Percentiles rank a stretch among this genome's conserved stretches.
Evolutionary conservation across 1,140 invertebrate genomes (phyloP).

Genomic region (Aplysia californica): DNA sequence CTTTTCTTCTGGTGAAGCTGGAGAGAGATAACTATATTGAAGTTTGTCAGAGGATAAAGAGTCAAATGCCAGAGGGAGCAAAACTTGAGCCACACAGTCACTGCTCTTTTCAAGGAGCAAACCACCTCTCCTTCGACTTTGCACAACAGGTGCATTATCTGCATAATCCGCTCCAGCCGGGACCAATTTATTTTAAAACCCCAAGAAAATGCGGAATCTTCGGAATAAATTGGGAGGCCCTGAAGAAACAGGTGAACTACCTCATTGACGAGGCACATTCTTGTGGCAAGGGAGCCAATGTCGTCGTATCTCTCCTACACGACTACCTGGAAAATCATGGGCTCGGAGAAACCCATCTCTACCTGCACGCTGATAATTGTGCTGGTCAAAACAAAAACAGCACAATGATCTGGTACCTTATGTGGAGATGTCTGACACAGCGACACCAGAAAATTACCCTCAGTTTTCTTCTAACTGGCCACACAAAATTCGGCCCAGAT

Average conservation of each 20-base stretch:
- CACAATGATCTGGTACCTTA: slow-evolving; percentile 17
- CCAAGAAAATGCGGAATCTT: slow-evolving; percentile 46
- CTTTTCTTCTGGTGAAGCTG: neutral
- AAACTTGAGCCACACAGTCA: neutral
- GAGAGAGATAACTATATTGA: neutral
- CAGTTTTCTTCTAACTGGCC: slow-evolving; percentile 15
- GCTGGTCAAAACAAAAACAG: slow-evolving; percentile 37
- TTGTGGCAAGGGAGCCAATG: slow-evolving; percentile 33
- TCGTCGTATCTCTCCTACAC: slow-evolving; percentile 31
- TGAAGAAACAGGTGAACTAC: slow-evolving; percentile 25
- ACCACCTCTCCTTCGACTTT: slow-evolving; percentile 40
- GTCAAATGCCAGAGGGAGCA: neutral
- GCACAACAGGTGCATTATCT: slow-evolving; percentile 47
- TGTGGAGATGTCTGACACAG: slow-evolving; percentile 13
- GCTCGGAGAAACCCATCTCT: slow-evolving; percentile 23
- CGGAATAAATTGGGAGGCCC: slow-evolving; percentile 42
- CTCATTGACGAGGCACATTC: slow-evolving; percentile 37
- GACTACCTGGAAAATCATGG: slow-evolving; percentile 35
- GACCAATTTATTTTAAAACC: slow-evolving; percentile 43
- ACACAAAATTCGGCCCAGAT: slow-evolving; percentile 24
- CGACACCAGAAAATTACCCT: slow-evolving; percentile 1
- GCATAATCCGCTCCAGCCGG: slow-evolving; percentile 35
- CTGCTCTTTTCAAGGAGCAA: neutral
- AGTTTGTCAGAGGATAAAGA: neutral
- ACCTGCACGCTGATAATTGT: slow-evolving; percentile 34